These are phyloP conservation scores for Zhuqinia jingwanae DNA, from an alignment of 2,888 invertebrate genomes.

Conservation along the genomic window DNA sequence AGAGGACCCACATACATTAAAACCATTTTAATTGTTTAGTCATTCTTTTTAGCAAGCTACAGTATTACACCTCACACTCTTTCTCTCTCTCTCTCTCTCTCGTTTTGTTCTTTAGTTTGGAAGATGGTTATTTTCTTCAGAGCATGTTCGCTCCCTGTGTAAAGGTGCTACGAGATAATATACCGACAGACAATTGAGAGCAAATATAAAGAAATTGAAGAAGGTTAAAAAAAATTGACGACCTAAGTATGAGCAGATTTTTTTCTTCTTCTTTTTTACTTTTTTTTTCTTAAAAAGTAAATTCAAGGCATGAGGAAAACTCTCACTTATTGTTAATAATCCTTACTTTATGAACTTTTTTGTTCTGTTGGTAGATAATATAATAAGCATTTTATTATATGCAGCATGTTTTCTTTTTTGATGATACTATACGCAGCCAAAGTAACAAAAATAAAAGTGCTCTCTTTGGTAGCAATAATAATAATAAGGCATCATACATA, in stretches of 20 bases:
- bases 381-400: slow-evolving; percentile 3
- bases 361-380: not conserved
- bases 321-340: slow-evolving; percentile 54
- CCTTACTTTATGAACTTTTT: slow-evolving; percentile 30
- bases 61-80: not conserved
- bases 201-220: slow-evolving; percentile 31
- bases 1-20: not conserved
- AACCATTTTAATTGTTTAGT: slow-evolving; percentile 45
- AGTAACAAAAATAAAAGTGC: slow-evolving; percentile 4
- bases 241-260: slow-evolving; percentile 53
- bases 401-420: slow-evolving; percentile 7
- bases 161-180: not conserved
- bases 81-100: not conserved
- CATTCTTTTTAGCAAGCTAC: slow-evolving; percentile 12
- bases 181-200: not conserved
- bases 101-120: not conserved
- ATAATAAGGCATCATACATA: not conserved
- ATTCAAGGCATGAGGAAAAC: slow-evolving; percentile 26
- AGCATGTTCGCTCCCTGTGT: too few relatives aligned
- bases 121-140: not conserved
- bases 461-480: not conserved
- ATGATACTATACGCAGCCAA: not conserved
- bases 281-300: too few relatives aligned
- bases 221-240: slow-evolving; percentile 29
- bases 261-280: slow-evolving; percentile 23